Percentiles rank a stretch among this genome's conserved stretches.
phyloP scores from a whole-genome alignment of 2,113 vertebrate species.

The Philantomba maxwellii region DNA sequence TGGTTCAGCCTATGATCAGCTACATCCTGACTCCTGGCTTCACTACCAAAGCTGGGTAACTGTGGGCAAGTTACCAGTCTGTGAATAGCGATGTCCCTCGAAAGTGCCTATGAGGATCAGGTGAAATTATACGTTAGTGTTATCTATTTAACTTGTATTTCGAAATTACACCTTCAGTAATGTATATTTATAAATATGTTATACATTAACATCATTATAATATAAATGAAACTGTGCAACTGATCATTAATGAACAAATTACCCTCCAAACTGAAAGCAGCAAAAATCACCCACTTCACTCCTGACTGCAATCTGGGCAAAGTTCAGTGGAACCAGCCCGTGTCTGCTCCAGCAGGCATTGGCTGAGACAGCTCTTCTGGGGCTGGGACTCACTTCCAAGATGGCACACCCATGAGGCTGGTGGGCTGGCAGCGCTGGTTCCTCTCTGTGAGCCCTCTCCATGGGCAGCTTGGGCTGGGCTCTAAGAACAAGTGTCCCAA shows the following conservation, averaged over 20 bases:
- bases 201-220: neutral
- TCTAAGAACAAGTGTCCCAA: neutral
- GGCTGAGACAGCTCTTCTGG: accelerated
- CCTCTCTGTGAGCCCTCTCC: neutral
- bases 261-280: neutral
- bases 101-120: neutral
- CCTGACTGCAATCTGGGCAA: neutral
- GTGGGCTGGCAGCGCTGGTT: accelerated
- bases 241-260: neutral
- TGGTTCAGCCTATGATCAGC: neutral
- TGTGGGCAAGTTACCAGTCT: neutral
- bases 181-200: neutral
- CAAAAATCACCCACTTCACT: neutral
- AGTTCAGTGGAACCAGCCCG: neutral
- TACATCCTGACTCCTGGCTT: accelerated
- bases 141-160: neutral
- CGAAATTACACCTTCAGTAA: too few species aligned
- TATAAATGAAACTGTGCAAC: neutral
- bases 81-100: accelerated
- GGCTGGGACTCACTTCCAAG: neutral
- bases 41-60: neutral
- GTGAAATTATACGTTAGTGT: neutral
- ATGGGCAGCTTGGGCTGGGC: neutral
- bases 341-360: neutral
- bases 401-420: neutral